phyloP scores from a whole-genome alignment of 1,140 invertebrate genomes.

The Achatina immaculata region DNA sequence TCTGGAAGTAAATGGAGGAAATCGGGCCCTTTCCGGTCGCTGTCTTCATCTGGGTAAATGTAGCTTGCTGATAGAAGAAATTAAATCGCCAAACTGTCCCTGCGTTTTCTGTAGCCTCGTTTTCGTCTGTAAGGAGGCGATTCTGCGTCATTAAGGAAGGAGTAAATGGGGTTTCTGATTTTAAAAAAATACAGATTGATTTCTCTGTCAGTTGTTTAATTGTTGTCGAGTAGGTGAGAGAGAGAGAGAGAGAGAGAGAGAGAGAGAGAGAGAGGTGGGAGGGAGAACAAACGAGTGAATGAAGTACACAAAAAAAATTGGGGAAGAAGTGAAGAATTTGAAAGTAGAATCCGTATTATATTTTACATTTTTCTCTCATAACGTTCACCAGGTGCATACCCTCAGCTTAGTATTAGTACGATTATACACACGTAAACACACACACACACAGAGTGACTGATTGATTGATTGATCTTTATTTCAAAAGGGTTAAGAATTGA shows the following conservation, averaged over 20 bases:
- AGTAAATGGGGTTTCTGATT: background rate
- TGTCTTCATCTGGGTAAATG: background rate
- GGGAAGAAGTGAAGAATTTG: too few species aligned
- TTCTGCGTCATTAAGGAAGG: background rate
- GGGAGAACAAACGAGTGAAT: background rate
- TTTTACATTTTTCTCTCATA: too few species aligned
- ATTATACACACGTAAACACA: too few species aligned
- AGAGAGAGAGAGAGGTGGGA: background rate
- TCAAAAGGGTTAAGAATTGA: too few species aligned
- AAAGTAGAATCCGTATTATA: too few species aligned
- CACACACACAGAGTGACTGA: too few species aligned
- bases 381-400: too few species aligned
- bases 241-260: background rate
- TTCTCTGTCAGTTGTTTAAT: too few species aligned
- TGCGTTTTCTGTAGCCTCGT: background rate
- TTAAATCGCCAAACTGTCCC: constrained; percentile 8
- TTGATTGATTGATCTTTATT: too few species aligned
- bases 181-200: background rate
- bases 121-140: background rate
- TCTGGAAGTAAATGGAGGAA: background rate
- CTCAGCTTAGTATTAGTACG: too few species aligned
- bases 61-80: background rate
- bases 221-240: background rate
- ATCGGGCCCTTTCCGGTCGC: background rate
- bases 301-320: too few species aligned